Evolutionary conservation across 2,797 vertebrate species (phyloP).

Genomic region (Pyrocephalus nanus): DNA sequence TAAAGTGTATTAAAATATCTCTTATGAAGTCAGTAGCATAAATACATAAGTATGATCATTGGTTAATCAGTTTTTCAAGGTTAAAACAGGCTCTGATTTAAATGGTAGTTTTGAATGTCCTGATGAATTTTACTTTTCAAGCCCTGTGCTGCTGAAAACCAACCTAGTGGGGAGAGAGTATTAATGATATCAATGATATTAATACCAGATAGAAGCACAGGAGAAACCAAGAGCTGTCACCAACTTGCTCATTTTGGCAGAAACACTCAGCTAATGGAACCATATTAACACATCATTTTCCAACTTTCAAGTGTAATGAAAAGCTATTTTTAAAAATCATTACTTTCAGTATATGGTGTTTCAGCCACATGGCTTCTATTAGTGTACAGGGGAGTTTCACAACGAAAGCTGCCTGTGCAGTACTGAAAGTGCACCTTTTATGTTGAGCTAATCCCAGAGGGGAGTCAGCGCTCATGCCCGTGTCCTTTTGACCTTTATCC

Average conservation of each 20-base stretch:
- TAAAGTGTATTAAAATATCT: neutral
- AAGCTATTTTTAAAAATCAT: slow-evolving; percentile 57
- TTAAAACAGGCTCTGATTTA: neutral
- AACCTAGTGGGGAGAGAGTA: neutral
- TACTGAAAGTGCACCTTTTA: slow-evolving; percentile 57
- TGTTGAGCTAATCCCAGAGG: slow-evolving; percentile 63
- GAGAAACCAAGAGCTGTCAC: slow-evolving; percentile 40
- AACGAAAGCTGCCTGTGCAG: slow-evolving; percentile 41
- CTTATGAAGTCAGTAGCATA: neutral
- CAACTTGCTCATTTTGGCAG: slow-evolving; percentile 15
- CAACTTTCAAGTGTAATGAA: slow-evolving; percentile 35
- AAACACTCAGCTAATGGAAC: slow-evolving; percentile 52
- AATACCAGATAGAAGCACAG: neutral
- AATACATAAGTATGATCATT: neutral
- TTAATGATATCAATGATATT: neutral
- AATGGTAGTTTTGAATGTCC: neutral
- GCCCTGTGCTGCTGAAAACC: neutral
- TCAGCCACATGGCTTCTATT: slow-evolving; percentile 56
- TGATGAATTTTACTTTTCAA: neutral
- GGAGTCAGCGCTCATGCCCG: neutral
- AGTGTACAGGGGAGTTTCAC: slow-evolving; percentile 39
- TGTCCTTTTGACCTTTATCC: slow-evolving; percentile 64
- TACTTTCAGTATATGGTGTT: slow-evolving; percentile 4
- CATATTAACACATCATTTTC: slow-evolving; percentile 56
- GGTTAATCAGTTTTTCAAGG: neutral